Evolutionary conservation across 2,113 vertebrate species (phyloP).

Genomic region (Rynchops niger): DNA sequence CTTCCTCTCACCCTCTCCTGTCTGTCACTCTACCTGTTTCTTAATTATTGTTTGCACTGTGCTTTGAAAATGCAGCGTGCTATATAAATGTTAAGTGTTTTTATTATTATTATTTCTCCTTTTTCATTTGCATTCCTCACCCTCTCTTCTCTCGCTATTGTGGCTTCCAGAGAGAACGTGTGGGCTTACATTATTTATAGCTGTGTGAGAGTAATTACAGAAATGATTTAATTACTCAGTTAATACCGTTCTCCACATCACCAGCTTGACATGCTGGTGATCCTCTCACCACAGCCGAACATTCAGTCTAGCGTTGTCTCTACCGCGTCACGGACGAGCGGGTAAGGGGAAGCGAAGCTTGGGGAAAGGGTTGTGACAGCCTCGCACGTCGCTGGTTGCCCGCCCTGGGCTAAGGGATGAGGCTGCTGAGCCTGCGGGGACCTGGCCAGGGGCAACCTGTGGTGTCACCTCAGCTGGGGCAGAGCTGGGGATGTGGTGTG

Average conservation of each 20-base stretch:
- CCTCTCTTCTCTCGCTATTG: slow-evolving; percentile 4
- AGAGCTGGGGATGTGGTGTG: background rate
- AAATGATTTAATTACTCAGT: slow-evolving; percentile 72
- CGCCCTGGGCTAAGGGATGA: background rate
- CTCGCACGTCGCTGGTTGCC: accelerated
- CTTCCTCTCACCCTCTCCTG: background rate
- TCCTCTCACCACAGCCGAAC: background rate
- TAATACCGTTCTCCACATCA: slow-evolving; percentile 38
- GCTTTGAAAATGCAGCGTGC: slow-evolving; percentile 29
- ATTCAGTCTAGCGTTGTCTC: background rate
- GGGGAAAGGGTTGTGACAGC: background rate
- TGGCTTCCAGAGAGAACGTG: slow-evolving; percentile 53
- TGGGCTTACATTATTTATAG: slow-evolving; percentile 72
- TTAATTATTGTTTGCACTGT: slow-evolving; percentile 45
- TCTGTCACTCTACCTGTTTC: slow-evolving; percentile 13
- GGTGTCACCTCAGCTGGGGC: background rate
- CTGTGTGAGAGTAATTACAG: slow-evolving; percentile 73
- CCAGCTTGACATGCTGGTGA: slow-evolving; percentile 5
- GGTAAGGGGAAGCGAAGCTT: background rate
- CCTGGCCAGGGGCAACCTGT: background rate
- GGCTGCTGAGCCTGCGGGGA: background rate
- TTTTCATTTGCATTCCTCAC: slow-evolving; percentile 11
- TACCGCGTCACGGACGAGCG: background rate
- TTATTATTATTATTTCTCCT: background rate
- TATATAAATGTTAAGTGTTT: slow-evolving; percentile 22